Percentiles rank a stretch among this genome's conserved stretches.
Conservation (phyloP, 2,888 invertebrate genomes). For the Phania funesta region DNA sequence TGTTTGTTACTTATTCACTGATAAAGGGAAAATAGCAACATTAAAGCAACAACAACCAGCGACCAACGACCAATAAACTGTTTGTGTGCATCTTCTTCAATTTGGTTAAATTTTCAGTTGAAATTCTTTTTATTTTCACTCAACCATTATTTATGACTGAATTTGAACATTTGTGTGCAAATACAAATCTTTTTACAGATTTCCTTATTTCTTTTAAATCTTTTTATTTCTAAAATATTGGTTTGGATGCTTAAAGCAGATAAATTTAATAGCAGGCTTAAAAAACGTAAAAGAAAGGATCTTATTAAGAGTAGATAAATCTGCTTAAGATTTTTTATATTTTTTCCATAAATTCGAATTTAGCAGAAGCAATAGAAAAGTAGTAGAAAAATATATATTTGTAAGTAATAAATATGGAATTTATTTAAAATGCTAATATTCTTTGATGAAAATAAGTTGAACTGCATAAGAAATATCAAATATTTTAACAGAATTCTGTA, state of each 20-base stretch:
- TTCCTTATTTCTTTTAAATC: background rate
- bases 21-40: conserved; percentile 27
- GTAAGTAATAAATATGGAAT: no score
- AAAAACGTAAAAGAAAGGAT: background rate
- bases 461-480: no score
- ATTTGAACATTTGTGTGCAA: conserved; percentile 41
- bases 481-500: no score
- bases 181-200: background rate
- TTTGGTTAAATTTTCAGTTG: background rate
- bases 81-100: conserved; percentile 17
- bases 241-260: conserved; percentile 35
- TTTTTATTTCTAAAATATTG: background rate
- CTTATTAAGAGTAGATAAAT: background rate
- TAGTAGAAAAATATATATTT: no score
- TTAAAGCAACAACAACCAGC: conserved; percentile 10
- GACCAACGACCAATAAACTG: conserved; percentile 5
- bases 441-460: no score
- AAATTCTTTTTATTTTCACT: background rate
- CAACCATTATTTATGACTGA: conserved; percentile 55
- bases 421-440: no score
- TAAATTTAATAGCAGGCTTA: conserved; percentile 42
- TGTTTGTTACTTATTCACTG: conserved; percentile 61
- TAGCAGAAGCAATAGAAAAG: background rate
- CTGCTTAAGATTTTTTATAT: no score
- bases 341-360: no score